These are phyloP conservation scores for Lottia gigantea DNA, from an alignment of 2,888 invertebrate genomes.

Conservation along the genomic window DNA sequence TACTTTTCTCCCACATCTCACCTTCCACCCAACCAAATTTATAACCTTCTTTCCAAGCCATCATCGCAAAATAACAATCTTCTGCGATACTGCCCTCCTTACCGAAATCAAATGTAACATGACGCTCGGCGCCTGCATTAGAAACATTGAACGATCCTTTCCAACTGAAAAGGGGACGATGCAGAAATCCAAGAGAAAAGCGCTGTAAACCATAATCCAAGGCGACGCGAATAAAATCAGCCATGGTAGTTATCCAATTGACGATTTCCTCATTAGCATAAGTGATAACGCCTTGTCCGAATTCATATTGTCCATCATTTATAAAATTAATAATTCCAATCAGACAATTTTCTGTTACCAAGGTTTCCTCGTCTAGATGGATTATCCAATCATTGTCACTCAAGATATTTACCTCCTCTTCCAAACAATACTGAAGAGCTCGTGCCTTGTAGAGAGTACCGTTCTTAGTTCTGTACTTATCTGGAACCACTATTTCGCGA, in stretches of 20 bases:
- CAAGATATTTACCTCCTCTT: slow-evolving; percentile 37
- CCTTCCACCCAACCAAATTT: slow-evolving; percentile 54
- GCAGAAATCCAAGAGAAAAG: slow-evolving; percentile 43
- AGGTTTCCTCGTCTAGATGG: slow-evolving; percentile 59
- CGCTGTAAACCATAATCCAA: slow-evolving; percentile 46
- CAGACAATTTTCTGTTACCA: slow-evolving; percentile 53
- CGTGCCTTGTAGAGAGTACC: slow-evolving; percentile 53
- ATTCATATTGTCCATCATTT: slow-evolving; percentile 32
- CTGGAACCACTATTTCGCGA: slow-evolving; percentile 50
- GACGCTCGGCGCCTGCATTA: slow-evolving; percentile 44
- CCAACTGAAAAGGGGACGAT: slow-evolving; percentile 51
- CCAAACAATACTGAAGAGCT: slow-evolving; percentile 56
- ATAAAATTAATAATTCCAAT: slow-evolving; percentile 59
- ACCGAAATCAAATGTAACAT: slow-evolving; percentile 54
- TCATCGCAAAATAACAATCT: slow-evolving; percentile 56
- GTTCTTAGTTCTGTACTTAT: slow-evolving; percentile 40
- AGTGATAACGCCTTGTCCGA: slow-evolving; percentile 56
- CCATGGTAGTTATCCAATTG: slow-evolving; percentile 49
- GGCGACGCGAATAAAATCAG: slow-evolving; percentile 48
- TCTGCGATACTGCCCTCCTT: slow-evolving; percentile 55
- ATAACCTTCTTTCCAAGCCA: slow-evolving; percentile 48
- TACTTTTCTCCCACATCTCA: slow-evolving; percentile 56
- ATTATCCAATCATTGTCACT: slow-evolving; percentile 59
- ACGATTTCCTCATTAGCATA: slow-evolving; percentile 52
- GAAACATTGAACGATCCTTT: slow-evolving; percentile 54